These are phyloP conservation scores for Tenebrosternarchus preto DNA, from an alignment of 2,113 vertebrate species.

Conservation along the genomic window DNA sequence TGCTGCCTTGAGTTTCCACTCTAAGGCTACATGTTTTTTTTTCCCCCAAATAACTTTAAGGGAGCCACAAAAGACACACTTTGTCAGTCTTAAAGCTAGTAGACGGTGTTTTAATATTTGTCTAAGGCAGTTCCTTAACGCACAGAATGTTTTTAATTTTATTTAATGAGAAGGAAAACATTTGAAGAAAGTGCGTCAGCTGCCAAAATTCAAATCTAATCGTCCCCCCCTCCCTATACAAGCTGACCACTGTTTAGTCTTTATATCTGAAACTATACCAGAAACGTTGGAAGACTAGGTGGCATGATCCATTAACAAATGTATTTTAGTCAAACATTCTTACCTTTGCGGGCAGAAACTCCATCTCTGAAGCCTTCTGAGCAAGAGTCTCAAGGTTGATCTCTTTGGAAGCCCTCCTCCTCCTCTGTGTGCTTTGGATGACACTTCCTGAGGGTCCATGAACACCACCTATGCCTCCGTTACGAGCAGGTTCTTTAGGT, in stretches of 20 bases:
- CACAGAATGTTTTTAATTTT: no score
- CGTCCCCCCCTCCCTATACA: background rate
- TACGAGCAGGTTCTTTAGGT: conserved; percentile 64
- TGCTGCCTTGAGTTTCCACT: background rate
- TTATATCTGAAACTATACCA: background rate
- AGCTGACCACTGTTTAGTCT: background rate
- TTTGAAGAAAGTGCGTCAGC: no score
- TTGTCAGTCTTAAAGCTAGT: no score
- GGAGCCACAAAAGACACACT: no score
- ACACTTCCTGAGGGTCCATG: conserved; percentile 79
- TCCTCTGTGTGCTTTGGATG: conserved; percentile 85
- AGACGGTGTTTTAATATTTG: no score
- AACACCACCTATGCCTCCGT: conserved; percentile 67
- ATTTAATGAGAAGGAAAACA: no score
- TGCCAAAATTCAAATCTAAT: no score
- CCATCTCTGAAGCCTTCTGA: conserved; percentile 92
- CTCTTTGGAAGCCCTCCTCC: conserved; percentile 88
- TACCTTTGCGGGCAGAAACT: conserved; percentile 76
- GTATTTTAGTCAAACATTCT: conserved; percentile 12
- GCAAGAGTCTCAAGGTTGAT: conserved; percentile 94
- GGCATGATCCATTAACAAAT: background rate
- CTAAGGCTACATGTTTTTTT: background rate
- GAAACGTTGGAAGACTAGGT: background rate
- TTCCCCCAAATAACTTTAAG: no score
- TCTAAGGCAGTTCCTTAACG: no score